These are phyloP conservation scores for Heterohyrax brucei DNA, from an alignment of 2,797 vertebrate species.

Conservation along the genomic window DNA sequence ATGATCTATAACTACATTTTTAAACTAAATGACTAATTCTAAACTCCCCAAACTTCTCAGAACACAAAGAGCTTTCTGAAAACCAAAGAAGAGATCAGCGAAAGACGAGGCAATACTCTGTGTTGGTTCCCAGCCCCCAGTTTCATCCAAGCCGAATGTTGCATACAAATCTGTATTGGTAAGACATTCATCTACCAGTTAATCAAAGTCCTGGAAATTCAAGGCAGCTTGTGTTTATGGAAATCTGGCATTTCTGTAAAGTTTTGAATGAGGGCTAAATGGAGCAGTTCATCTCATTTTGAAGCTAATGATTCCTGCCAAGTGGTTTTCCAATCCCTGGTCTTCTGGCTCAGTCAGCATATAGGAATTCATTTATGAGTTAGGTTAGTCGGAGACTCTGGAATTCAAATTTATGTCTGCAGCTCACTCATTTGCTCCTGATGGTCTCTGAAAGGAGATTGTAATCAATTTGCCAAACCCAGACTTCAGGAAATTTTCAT, in stretches of 20 bases:
- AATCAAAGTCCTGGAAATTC: slow-evolving; percentile 92
- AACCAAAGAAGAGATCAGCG: slow-evolving; percentile 81
- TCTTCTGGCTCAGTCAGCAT: slow-evolving; percentile 95
- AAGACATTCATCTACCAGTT: slow-evolving; percentile 91
- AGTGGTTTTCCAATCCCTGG: slow-evolving; percentile 94
- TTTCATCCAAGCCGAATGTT: slow-evolving; percentile 86
- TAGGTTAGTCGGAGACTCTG: slow-evolving; percentile 94
- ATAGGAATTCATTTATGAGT: slow-evolving; percentile 97
- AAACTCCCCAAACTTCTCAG: slow-evolving; percentile 84
- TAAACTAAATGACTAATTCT: slow-evolving; percentile 88
- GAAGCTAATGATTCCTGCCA: slow-evolving; percentile 94
- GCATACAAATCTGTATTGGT: slow-evolving; percentile 91
- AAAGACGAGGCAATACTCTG: slow-evolving; percentile 84
- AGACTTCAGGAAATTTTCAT: slow-evolving; percentile 87
- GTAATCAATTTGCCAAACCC: slow-evolving; percentile 91
- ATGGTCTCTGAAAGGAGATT: slow-evolving; percentile 90
- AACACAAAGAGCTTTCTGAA: slow-evolving; percentile 86
- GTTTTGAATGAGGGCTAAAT: slow-evolving; percentile 93
- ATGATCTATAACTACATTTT: slow-evolving; percentile 83
- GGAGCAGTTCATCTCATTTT: slow-evolving; percentile 95
- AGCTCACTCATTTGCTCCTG: slow-evolving; percentile 90
- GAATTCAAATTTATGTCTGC: slow-evolving; percentile 95
- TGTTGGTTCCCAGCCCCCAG: slow-evolving; percentile 80
- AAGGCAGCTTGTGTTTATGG: slow-evolving; percentile 93
- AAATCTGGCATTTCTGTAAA: slow-evolving; percentile 93